phyloP scores from a whole-genome alignment of 1,140 invertebrate genomes.

The Stegodyphus dumicola region DNA sequence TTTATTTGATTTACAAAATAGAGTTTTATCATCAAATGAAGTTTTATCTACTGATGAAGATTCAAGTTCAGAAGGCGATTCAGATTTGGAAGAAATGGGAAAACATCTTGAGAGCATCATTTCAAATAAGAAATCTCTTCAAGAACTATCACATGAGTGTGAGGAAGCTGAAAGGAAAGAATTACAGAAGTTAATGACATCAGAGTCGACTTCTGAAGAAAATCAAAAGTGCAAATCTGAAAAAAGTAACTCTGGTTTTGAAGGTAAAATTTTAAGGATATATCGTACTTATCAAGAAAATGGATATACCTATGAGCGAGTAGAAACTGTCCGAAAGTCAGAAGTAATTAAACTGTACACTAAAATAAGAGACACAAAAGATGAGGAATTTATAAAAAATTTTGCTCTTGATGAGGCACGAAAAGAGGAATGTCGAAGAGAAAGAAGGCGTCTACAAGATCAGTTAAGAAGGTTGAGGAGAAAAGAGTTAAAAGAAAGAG shows the following conservation, averaged over 20 bases:
- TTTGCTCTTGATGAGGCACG: slow-evolving; percentile 69
- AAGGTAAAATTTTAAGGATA: slow-evolving; percentile 45
- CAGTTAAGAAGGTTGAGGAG: slow-evolving; percentile 92
- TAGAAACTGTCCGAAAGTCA: slow-evolving; percentile 91
- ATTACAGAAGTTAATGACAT: slow-evolving; percentile 92
- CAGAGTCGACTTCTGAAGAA: slow-evolving; percentile 66
- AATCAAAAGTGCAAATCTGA: slow-evolving; percentile 41
- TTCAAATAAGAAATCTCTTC: slow-evolving; percentile 94
- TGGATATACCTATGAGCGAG: slow-evolving; percentile 90
- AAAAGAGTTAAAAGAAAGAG: slow-evolving; percentile 84
- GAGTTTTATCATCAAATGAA: slow-evolving; percentile 90
- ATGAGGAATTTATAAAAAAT: slow-evolving; percentile 84
- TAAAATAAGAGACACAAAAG: slow-evolving; percentile 94
- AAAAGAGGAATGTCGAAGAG: slow-evolving; percentile 95
- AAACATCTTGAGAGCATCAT: slow-evolving; percentile 98
- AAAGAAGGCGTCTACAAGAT: slow-evolving; percentile 97
- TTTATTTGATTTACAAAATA: slow-evolving; percentile 98
- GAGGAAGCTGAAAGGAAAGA: slow-evolving; percentile 97
- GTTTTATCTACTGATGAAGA: slow-evolving; percentile 93
- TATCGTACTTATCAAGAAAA: slow-evolving; percentile 84
- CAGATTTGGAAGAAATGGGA: slow-evolving; percentile 97
- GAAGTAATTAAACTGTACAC: slow-evolving; percentile 97
- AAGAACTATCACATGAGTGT: slow-evolving; percentile 87
- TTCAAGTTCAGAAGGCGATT: slow-evolving; percentile 83
- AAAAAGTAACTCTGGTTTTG: slow-evolving; percentile 64